phyloP scores from a whole-genome alignment of 2,888 invertebrate species.

The Phlogophora meticulosa region DNA sequence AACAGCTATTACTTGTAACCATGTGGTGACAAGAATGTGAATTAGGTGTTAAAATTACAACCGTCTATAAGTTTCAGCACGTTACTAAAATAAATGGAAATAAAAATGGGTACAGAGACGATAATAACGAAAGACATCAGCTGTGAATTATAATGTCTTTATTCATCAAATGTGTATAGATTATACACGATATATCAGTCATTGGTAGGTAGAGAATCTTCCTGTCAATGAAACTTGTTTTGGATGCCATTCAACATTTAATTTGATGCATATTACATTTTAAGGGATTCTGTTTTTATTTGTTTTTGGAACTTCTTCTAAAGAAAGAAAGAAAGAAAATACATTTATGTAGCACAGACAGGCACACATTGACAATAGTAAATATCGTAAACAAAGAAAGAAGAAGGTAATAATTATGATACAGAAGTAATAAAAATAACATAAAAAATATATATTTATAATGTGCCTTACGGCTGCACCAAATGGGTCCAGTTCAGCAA shows the following conservation, averaged over 20 bases:
- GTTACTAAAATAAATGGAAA: conserved; percentile 8
- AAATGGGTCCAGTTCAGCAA: too few relatives aligned
- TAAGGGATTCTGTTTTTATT: neutral
- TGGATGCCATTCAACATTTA: neutral
- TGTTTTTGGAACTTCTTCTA: neutral
- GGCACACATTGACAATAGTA: too few relatives aligned
- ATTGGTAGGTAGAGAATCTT: neutral
- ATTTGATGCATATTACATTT: neutral
- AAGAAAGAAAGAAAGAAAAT: too few relatives aligned
- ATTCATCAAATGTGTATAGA: neutral
- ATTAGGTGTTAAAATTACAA: conserved; percentile 38
- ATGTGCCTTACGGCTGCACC: too few relatives aligned
- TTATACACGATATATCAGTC: neutral
- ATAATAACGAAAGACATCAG: conserved; percentile 5
- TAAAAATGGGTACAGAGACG: conserved; percentile 25
- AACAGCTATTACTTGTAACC: conserved; percentile 24
- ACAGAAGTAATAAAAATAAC: too few relatives aligned
- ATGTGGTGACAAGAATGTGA: conserved; percentile 37
- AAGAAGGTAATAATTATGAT: too few relatives aligned
- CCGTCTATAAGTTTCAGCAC: conserved; percentile 1
- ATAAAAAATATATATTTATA: too few relatives aligned
- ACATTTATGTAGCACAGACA: too few relatives aligned
- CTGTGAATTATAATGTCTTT: conserved; percentile 18
- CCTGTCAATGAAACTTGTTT: neutral
- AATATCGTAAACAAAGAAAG: too few relatives aligned